Evolutionary conservation across 2,113 vertebrate genomes (phyloP).

Genomic region (Platichthys flesus): DNA sequence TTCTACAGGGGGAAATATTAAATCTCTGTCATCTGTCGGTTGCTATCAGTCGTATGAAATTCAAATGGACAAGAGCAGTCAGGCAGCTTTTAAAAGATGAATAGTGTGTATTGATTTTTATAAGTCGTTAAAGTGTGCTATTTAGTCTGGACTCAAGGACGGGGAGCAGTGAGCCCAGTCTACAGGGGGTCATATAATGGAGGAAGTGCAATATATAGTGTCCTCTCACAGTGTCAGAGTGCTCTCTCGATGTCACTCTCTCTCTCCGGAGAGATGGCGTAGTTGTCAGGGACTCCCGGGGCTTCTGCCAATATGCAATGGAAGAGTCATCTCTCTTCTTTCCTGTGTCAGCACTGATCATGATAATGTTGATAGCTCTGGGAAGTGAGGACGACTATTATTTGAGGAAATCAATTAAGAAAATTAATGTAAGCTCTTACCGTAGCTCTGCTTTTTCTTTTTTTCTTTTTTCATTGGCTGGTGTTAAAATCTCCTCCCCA

Average conservation of each 20-base stretch:
- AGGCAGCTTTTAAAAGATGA: slow-evolving; percentile 75
- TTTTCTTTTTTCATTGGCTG: slow-evolving; percentile 50
- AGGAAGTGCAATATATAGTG: slow-evolving; percentile 55
- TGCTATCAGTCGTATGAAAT: slow-evolving; percentile 64
- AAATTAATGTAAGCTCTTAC: slow-evolving; percentile 88
- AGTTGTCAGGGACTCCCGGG: slow-evolving; percentile 51
- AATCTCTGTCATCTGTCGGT: slow-evolving; percentile 28
- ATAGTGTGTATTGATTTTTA: slow-evolving; percentile 74
- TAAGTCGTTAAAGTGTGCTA: slow-evolving; percentile 64
- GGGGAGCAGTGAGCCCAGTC: slow-evolving; percentile 27
- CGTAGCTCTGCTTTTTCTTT: slow-evolving; percentile 37
- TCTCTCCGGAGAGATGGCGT: slow-evolving; percentile 46
- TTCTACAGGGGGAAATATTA: slow-evolving; percentile 13
- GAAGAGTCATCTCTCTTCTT: slow-evolving; percentile 81
- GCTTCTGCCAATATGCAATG: slow-evolving; percentile 71
- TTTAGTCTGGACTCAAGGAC: slow-evolving; percentile 62
- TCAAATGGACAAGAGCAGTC: slow-evolving; percentile 68
- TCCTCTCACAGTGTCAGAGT: slow-evolving; percentile 66
- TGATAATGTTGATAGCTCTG: slow-evolving; percentile 74
- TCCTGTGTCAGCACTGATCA: slow-evolving; percentile 72
- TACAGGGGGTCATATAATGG: slow-evolving; percentile 54
- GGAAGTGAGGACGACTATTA: slow-evolving; percentile 75
- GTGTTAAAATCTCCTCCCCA: slow-evolving; percentile 63
- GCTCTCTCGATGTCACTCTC: slow-evolving; percentile 48
- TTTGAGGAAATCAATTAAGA: slow-evolving; percentile 88